Evolutionary conservation across 2,888 invertebrate genomes (phyloP).

Genomic region (Nebria salina): DNA sequence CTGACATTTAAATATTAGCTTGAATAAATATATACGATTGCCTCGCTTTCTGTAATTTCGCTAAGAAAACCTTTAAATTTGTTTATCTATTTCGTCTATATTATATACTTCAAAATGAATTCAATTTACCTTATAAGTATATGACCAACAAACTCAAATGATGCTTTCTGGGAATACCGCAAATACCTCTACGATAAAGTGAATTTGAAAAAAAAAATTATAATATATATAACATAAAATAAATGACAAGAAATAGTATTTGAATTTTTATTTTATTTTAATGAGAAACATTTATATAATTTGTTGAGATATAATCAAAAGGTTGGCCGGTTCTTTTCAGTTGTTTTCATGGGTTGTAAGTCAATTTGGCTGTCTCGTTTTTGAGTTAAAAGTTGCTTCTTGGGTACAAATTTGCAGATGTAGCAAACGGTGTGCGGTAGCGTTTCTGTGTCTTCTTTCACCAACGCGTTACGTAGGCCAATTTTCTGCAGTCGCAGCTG

Average conservation of each 20-base stretch:
- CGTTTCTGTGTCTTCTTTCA: background rate
- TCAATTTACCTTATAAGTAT: too few relatives aligned
- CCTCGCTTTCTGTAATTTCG: too few relatives aligned
- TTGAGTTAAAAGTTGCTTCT: background rate
- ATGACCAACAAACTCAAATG: too few relatives aligned
- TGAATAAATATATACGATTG: background rate
- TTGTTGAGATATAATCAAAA: background rate
- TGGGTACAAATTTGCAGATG: conserved; percentile 31
- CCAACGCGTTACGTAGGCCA: conserved; percentile 22
- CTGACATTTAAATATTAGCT: background rate
- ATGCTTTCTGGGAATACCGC: too few relatives aligned
- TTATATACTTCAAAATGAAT: too few relatives aligned
- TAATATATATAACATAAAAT: too few relatives aligned
- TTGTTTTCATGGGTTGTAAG: background rate
- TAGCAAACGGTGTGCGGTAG: conserved; percentile 29
- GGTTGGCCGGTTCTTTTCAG: background rate
- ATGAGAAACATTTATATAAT: background rate
- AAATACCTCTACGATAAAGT: too few relatives aligned
- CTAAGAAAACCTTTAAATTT: too few relatives aligned
- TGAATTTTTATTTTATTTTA: background rate
- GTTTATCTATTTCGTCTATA: too few relatives aligned
- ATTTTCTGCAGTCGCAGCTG: conserved; percentile 29
- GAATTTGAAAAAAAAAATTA: too few relatives aligned
- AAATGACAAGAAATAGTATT: background rate
- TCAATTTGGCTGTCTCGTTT: background rate